Evolutionary conservation across 2,113 vertebrate genomes (phyloP).

Genomic region (Chiloscyllium plagiosum): DNA sequence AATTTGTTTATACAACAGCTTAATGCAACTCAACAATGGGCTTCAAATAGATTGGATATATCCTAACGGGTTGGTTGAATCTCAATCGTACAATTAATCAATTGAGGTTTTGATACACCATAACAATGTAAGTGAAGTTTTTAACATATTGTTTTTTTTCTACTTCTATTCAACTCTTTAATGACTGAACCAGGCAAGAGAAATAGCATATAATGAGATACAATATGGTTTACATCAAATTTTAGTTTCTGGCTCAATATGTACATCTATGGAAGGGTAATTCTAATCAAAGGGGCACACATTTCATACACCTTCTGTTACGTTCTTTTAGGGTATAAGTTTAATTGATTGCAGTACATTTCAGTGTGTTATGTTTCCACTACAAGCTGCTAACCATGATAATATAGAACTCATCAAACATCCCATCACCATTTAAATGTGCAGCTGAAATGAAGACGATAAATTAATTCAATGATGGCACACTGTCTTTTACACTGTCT

Average conservation of each 20-base stretch:
- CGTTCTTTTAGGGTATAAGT: not conserved
- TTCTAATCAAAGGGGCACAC: conserved; percentile 1
- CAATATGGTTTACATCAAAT: not conserved
- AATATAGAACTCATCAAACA: not conserved
- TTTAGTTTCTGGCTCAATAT: not conserved
- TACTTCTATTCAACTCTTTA: not conserved
- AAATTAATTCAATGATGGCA: not conserved
- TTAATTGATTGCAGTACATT: conserved; percentile 11
- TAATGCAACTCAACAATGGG: not conserved
- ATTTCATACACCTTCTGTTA: not conserved
- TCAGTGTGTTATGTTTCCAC: not conserved
- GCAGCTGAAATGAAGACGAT: not conserved
- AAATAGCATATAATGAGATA: not conserved
- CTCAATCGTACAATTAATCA: not conserved
- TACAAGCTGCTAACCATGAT: not conserved
- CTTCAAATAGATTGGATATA: not conserved
- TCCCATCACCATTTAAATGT: not conserved
- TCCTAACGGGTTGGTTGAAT: not conserved
- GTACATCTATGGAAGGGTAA: not conserved
- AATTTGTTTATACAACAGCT: not conserved
- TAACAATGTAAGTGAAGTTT: not conserved
- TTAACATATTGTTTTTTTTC: not conserved
- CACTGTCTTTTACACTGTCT: not conserved
- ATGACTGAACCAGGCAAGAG: not conserved
- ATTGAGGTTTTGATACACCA: not conserved